Evolutionary conservation across 2,113 vertebrate species (phyloP), one percentile per base, ranked within the genome.

Genomic region (Semnornis frantzii): DNA sequence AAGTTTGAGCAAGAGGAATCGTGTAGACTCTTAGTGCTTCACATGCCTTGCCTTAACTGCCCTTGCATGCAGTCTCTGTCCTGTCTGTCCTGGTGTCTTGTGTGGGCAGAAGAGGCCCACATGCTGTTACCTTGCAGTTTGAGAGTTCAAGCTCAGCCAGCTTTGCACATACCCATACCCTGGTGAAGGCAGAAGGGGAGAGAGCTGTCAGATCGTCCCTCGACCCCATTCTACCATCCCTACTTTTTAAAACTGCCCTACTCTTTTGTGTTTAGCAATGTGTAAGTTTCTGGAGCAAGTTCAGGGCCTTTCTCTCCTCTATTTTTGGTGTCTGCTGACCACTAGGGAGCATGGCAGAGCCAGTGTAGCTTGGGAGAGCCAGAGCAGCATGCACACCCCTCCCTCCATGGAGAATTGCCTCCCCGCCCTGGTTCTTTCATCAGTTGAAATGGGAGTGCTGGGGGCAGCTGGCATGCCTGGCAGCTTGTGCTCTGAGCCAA

Each of bases 261-360:
- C 57, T 63, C 54, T 76, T 66, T 63, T n/a, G 46, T 84, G 37
- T 4, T 5, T 13, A 24, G 63, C 82, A 71, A 10, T 23, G 15
- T 55, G 31, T 44, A 33, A 11, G 31, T 46, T 81, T 95, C 44
- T 10, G 0, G 42, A 73, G 55, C 17, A 54, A 82, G 87, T 87
- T 37, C 62, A 63, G 87, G 77, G 54, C 48, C 23, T 64, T 74
- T 52, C 18, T 57, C 46, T 39, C 28, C 30, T 60, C 70, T 59
- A 37, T 9, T 88, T 83, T 46, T 39, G 46, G 81, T 87, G 34
- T 62, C 18, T 66, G 87, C 37, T 85, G 82, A 94, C 96, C 97
- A 87, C 97, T 81, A 97, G 97, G 93, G 94, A 96, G 96, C 96
- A 63, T 23, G 89, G 84, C 89, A 97, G 97, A 97, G 94, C 95